Conservation (phyloP, 2,113 vertebrate species). For the Melospiza georgiana region DNA sequence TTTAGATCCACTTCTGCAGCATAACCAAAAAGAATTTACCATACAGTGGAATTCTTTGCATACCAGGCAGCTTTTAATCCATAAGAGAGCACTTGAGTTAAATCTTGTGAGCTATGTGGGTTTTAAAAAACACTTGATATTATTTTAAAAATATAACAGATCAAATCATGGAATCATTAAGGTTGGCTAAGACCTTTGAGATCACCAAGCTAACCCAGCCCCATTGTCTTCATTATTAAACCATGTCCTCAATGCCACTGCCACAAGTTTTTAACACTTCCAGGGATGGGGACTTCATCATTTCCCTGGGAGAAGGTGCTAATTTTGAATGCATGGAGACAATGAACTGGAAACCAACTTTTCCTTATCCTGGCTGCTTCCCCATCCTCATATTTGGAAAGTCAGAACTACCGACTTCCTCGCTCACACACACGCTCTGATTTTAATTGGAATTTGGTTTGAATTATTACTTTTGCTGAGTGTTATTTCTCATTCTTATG, state of each 20-base stretch:
- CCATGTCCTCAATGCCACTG: neutral
- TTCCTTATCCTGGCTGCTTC: neutral
- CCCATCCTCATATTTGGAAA: fast-evolving
- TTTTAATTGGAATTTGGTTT: neutral
- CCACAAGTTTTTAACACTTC: neutral
- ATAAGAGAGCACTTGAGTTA: neutral
- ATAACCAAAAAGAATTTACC: neutral
- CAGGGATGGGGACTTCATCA: neutral
- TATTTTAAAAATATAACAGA: fast-evolving
- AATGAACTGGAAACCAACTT: neutral
- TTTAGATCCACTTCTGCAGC: neutral
- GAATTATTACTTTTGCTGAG: neutral
- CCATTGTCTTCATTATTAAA: neutral
- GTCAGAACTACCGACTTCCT: neutral
- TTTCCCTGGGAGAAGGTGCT: neutral
- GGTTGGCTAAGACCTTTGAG: neutral
- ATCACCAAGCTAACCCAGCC: neutral
- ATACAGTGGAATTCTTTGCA: neutral
- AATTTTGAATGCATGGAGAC: neutral
- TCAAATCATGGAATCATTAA: neutral
- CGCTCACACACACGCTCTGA: neutral
- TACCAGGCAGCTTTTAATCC: neutral
- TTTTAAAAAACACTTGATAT: neutral
- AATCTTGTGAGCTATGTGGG: neutral
- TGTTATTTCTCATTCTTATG: neutral